Base-by-base conservation (phyloP, 2,113 vertebrate genomes). In the Aphyosemion australe region DNA sequence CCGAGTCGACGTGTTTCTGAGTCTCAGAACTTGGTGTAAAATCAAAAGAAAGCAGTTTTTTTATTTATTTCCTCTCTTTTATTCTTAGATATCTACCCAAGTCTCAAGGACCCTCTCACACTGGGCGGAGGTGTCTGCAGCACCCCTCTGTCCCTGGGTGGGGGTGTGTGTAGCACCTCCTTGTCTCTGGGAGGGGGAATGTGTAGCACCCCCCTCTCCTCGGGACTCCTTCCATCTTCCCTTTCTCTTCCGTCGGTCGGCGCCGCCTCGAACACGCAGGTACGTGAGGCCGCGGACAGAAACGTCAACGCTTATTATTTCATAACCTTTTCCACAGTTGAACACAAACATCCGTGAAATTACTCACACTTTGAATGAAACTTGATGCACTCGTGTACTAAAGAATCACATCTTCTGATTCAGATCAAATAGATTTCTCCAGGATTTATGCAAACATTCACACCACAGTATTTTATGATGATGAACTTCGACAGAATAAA, bases 91-190 rank as follows among this genome's bases (percentile, higher is more conserved):
- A 95, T 96, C 91, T 97, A 97, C 85, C 94, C 94, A 74, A 94
- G 94, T 79, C 95, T 96, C 73, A 96, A 97, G 90, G 94, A 95
- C 82, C 95, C 95, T 46, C 94, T 96, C 76, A 93, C 94, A 6
- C 92, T 94, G 0, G 91, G 94, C 0, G 93, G 92, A 6, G 92
- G 94, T 0, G 91, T 94, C 0, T 95, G 94, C 87, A 94, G 93
- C 73, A 93, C 94, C 0, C 93, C 95, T 2, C 93, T 95, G 53
- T 94, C 95, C 37, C 93, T 94, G 0, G 91, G 94, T 9, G 93
- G 94, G 14, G 93, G 94, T 3, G 92, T 94, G 1, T 95, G 95
- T 85, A 95, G 93, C 85, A 94, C 95, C 0, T 94, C 95, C 1
- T 90, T 96, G 81, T 94, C 95, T 41, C 94, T 95, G 80, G 95